Base-by-base conservation (phyloP, 1,140 invertebrate genomes). In the Pseudomyrmex dendroicus region DNA sequence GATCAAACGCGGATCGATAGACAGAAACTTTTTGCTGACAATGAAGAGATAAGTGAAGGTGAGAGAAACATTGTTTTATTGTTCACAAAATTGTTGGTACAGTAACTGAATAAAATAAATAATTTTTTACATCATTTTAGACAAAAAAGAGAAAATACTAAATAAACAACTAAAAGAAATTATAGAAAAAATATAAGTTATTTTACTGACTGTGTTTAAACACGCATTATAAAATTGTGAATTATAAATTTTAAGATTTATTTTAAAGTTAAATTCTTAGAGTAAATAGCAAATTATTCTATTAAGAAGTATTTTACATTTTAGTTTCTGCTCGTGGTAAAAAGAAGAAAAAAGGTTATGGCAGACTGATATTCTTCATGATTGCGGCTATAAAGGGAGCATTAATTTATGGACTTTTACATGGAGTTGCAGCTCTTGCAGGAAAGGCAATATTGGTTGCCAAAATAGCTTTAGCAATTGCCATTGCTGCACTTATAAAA, bases 401-500 rank as follows among this genome's bases (percentile, higher is more conserved):
- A 84, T 96, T 97, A 89, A 91, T 98, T 9, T 96, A 97, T 10
- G 95, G 97, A 91, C 96, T 96, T 48, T 96, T 97, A 88, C 96
- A 97, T 74, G 96, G 95, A 57, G 96, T 97, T 20, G 96, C 97
- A 15, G 93, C 96, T 17, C 95, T 97, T 73, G 96, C 97, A 22
- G 96, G 96, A 25, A 97, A 96, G 90, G 96, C 97, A 12, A 90
- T 98, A 17, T 94, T 97, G 13, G 95, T 97, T 8, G 96, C 96
- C 73, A 97, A 97, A 93, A 96, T 97, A 88, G 97, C 97, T 13
- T 92, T 98, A 2, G 94, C 97, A 2, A 93, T 98, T 17, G 96
- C 96, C 52, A 96, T 96, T 10, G 96, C 97, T 56, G 95, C 73
- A 66, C 12, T 80, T 80, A 1, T 82, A 44, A 84, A 80, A 84